Percentiles rank a stretch among this genome's conserved stretches.
Evolutionary conservation across 2,113 vertebrate genomes (phyloP).

Genomic region (Grallaria varia): DNA sequence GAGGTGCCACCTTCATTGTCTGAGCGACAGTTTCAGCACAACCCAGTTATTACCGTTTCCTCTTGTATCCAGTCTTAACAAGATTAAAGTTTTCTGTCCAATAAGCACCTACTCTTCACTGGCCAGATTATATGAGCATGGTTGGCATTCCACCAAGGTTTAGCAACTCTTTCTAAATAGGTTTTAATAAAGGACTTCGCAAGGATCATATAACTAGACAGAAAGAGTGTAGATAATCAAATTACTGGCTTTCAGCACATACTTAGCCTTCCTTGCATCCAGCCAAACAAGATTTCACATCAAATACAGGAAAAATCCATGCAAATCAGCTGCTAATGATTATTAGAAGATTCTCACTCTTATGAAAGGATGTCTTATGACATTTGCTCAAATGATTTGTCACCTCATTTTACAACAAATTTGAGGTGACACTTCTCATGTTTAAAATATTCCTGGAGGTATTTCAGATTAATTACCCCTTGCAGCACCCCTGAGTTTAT

Average conservation of each 20-base stretch:
- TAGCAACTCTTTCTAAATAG: slow-evolving; percentile 44
- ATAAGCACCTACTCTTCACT: background rate
- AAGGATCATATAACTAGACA: slow-evolving; percentile 49
- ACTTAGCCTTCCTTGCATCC: slow-evolving; percentile 31
- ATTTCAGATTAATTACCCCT: background rate
- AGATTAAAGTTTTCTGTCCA: slow-evolving; percentile 53
- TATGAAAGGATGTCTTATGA: slow-evolving; percentile 27
- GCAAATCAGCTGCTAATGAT: slow-evolving; percentile 44
- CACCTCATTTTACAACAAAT: slow-evolving; percentile 24
- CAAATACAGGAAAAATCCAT: slow-evolving; percentile 29
- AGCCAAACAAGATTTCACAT: slow-evolving; percentile 16
- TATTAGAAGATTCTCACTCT: background rate
- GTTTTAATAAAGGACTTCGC: slow-evolving; percentile 49
- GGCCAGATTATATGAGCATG: slow-evolving; percentile 29
- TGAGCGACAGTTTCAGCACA: slow-evolving; percentile 37
- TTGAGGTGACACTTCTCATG: background rate
- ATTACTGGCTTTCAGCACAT: slow-evolving; percentile 59
- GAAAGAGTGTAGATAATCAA: slow-evolving; percentile 61
- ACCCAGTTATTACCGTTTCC: slow-evolving; percentile 49
- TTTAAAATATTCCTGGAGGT: background rate
- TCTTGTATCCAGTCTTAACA: slow-evolving; percentile 47
- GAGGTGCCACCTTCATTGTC: slow-evolving; percentile 42
- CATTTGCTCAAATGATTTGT: slow-evolving; percentile 29
- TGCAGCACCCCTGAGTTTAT: background rate
- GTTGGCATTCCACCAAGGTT: slow-evolving; percentile 41